Evolutionary conservation across 2,888 invertebrate species (phyloP).

Genomic region (Leptinotarsa peninsularis): DNA sequence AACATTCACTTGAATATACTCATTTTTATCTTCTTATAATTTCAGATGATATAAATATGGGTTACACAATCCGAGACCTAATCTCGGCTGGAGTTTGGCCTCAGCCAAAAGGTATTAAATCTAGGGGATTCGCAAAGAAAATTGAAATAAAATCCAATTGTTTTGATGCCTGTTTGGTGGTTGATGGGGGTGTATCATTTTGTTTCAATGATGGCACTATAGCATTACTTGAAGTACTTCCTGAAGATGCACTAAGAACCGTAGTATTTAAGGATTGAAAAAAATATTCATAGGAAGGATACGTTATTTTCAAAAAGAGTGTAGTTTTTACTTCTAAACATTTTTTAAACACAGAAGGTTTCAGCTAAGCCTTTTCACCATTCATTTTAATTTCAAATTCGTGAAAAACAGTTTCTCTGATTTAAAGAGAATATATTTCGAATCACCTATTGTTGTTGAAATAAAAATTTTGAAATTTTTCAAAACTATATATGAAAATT

Average conservation of each 20-base stretch:
- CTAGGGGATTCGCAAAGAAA: slow-evolving; percentile 80
- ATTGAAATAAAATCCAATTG: slow-evolving; percentile 89
- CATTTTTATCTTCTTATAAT: slow-evolving; percentile 20
- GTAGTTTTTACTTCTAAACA: no score
- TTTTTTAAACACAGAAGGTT: no score
- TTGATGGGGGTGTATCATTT: slow-evolving; percentile 95
- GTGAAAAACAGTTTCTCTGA: no score
- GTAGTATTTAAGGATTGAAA: slow-evolving; percentile 66
- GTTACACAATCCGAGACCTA: slow-evolving; percentile 94
- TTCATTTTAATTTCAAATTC: no score
- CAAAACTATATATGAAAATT: no score
- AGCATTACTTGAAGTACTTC: slow-evolving; percentile 84
- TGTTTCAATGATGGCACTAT: slow-evolving; percentile 94
- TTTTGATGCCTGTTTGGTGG: slow-evolving; percentile 89
- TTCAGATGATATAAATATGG: slow-evolving; percentile 81
- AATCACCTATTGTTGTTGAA: no score
- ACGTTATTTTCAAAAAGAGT: neutral
- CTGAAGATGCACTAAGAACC: slow-evolving; percentile 90
- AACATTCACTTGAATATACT: neutral
- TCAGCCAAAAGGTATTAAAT: slow-evolving; percentile 79
- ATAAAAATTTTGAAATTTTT: no score
- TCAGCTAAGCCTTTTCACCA: no score
- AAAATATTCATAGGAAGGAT: neutral
- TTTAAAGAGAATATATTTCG: no score
- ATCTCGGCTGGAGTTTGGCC: slow-evolving; percentile 90